Conservation (phyloP, 2,888 invertebrate genomes). For the Acleris emargana region DNA sequence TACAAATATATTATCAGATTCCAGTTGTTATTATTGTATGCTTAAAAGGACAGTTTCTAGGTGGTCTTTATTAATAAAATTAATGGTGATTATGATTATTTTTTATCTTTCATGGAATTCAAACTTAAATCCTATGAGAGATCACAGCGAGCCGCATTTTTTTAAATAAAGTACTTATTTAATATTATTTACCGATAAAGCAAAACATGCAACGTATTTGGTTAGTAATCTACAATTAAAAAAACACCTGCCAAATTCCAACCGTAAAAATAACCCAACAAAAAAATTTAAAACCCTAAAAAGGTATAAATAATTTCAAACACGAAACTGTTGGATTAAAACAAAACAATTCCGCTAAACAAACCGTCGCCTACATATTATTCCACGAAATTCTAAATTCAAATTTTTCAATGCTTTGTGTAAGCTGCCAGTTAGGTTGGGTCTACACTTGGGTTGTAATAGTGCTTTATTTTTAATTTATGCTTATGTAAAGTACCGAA, state of each 20-base stretch:
- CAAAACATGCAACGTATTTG: too few species aligned
- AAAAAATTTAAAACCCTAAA: not conserved
- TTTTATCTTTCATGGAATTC: too few species aligned
- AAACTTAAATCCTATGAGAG: too few species aligned
- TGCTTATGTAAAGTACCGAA: too few species aligned
- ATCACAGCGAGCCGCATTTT: too few species aligned
- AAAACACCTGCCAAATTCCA: not conserved
- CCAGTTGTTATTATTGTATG: constrained; percentile 3
- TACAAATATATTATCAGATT: constrained; percentile 5
- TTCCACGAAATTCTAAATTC: constrained; percentile 32
- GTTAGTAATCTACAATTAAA: too few species aligned
- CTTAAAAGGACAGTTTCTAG: not conserved
- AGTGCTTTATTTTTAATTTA: too few species aligned
- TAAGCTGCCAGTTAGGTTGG: constrained; percentile 5
- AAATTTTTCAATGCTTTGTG: constrained; percentile 12
- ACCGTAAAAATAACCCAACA: not conserved
- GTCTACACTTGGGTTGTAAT: not conserved
- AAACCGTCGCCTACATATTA: constrained; percentile 6
- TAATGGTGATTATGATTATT: too few species aligned
- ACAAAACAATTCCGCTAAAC: constrained; percentile 15
- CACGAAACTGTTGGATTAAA: constrained; percentile 11
- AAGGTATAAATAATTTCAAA: constrained; percentile 12
- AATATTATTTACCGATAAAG: too few species aligned
- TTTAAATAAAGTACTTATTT: too few species aligned
- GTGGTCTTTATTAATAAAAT: constrained; percentile 1